These are phyloP conservation scores for Nansenia antarctica DNA, from an alignment of 2,113 vertebrate genomes.

Conservation along the genomic window DNA sequence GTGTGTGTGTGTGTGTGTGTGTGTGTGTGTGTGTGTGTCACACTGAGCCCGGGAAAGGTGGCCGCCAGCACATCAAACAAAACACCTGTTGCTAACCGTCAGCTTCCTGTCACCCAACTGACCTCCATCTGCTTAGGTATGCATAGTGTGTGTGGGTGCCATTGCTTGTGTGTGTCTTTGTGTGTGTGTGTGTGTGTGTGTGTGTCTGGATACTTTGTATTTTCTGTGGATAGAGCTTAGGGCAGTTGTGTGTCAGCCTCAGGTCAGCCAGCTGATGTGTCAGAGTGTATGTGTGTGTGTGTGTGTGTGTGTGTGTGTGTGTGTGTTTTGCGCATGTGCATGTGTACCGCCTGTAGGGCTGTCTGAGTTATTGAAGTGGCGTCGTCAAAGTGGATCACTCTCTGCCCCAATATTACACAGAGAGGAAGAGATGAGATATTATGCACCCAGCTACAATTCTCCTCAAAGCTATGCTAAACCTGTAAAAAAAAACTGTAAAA, in stretches of 20 bases:
- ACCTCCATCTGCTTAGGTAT: conserved; percentile 53
- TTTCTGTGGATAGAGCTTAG: neutral
- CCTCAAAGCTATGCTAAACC: too few species aligned
- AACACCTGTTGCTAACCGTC: conserved; percentile 51
- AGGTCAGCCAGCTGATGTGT: neutral
- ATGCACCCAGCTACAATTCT: neutral
- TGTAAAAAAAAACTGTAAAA: too few species aligned
- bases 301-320: too few species aligned
- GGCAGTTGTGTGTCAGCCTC: neutral
- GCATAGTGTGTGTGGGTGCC: conserved; percentile 11
- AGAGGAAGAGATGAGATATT: neutral
- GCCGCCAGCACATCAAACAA: conserved; percentile 28
- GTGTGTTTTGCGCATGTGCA: too few species aligned
- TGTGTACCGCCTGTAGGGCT: neutral
- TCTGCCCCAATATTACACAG: neutral
- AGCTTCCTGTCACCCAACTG: conserved; percentile 32
- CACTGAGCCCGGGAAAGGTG: neutral
- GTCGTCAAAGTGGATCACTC: conserved; percentile 1
- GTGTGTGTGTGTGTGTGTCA: neutral
- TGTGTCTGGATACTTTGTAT: conserved; percentile 15
- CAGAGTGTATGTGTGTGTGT: too few species aligned
- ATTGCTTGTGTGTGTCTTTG: too few species aligned
- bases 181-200: too few species aligned
- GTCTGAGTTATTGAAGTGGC: neutral
- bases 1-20: neutral